Evolutionary conservation across 1,140 invertebrate genomes (phyloP).

Genomic region (Stenopsyche tienmushanensis): DNA sequence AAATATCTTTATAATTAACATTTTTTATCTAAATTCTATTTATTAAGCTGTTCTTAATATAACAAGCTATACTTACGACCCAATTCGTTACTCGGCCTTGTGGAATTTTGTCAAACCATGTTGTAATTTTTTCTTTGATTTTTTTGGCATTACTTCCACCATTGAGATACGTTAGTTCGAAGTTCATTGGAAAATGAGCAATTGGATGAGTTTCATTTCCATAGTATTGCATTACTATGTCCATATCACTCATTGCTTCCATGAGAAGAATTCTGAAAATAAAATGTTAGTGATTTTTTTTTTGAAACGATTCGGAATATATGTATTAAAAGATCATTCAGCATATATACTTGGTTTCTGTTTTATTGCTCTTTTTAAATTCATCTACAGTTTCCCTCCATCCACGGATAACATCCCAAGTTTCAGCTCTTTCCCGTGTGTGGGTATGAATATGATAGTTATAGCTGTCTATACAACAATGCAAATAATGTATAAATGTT

Average conservation of each 20-base stretch:
- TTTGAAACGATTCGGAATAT: not conserved
- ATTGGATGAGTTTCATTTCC: constrained; percentile 52
- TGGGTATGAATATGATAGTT: constrained; percentile 58
- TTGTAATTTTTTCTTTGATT: constrained; percentile 44
- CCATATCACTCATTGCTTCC: constrained; percentile 56
- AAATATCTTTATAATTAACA: not conserved
- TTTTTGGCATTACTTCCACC: constrained; percentile 44
- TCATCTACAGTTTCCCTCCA: constrained; percentile 60
- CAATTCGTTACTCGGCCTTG: constrained; percentile 46
- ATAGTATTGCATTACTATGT: constrained; percentile 59
- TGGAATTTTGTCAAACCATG: constrained; percentile 50
- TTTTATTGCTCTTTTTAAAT: constrained; percentile 36
- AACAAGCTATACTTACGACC: constrained; percentile 52
- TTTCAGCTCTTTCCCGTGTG: constrained; percentile 62
- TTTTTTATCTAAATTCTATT: not conserved
- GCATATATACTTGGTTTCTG: constrained; percentile 16
- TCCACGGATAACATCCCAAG: constrained; percentile 60
- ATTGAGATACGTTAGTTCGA: constrained; percentile 47
- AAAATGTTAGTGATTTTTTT: constrained; percentile 9
- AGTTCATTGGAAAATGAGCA: constrained; percentile 65
- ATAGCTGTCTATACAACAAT: constrained; percentile 52
- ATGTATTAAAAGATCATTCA: not conserved
- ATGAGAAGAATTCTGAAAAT: constrained; percentile 55
- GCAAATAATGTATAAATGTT: constrained; percentile 9
- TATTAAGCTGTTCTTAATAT: too few species aligned